Percentiles rank a stretch among this genome's conserved stretches.
Evolutionary conservation across 2,888 invertebrate genomes (phyloP).

Genomic region (Eurytoma adleriae): DNA sequence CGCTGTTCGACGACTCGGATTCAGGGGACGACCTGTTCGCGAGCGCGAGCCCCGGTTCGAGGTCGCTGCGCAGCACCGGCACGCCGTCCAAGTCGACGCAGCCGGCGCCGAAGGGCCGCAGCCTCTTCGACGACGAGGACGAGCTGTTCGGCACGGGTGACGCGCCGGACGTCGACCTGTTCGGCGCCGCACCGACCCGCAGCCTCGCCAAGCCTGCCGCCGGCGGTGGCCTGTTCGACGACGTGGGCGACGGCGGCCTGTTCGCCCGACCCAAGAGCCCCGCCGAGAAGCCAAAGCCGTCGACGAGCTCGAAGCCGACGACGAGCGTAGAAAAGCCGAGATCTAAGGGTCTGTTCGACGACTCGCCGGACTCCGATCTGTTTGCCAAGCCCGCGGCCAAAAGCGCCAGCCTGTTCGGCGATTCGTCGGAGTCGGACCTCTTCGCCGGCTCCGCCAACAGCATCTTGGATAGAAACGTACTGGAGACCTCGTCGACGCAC

Average conservation of each 20-base stretch:
- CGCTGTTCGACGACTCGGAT: slow-evolving; percentile 72
- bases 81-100: slow-evolving; percentile 26
- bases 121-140: slow-evolving; percentile 68
- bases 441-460: background rate
- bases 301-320: background rate
- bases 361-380: slow-evolving; percentile 55
- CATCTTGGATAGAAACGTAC: slow-evolving; percentile 10
- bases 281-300: background rate
- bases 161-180: slow-evolving; percentile 68
- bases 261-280: background rate
- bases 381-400: slow-evolving; percentile 20
- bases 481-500: background rate
- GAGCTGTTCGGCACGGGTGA: slow-evolving; percentile 62
- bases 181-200: slow-evolving; percentile 54
- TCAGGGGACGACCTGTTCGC: slow-evolving; percentile 72
- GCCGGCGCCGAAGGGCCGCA: slow-evolving; percentile 53
- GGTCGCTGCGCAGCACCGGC: slow-evolving; percentile 59
- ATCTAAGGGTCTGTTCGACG: slow-evolving; percentile 40
- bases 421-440: background rate
- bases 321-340: background rate
- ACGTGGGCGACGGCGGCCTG: slow-evolving; percentile 12
- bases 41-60: slow-evolving; percentile 67
- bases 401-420: slow-evolving; percentile 18
- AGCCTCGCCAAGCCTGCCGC: slow-evolving; percentile 8
- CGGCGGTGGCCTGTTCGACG: slow-evolving; percentile 26